Evolutionary conservation across 2,797 vertebrate species (phyloP), one percentile per base, ranked within the genome.

Genomic region (Chrosomus eos): DNA sequence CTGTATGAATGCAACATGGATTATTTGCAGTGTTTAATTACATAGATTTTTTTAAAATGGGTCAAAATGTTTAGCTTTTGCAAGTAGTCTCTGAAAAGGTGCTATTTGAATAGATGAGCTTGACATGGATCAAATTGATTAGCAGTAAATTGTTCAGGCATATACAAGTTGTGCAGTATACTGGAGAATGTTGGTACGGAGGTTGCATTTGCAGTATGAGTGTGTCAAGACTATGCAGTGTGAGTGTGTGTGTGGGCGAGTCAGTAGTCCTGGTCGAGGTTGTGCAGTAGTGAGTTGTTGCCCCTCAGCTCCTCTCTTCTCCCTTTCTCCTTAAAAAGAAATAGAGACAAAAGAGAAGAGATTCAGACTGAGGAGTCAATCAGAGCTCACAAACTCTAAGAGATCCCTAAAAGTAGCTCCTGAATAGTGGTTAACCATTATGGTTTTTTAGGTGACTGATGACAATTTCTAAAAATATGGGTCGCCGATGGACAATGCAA

Each of bases 281-380:
- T 95, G 93, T 83, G 93, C 91, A 94, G 93, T 88, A 95, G 90
- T 92, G 93, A 94, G 94, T 92, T 92, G 93, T 92, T 94, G 90
- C 89, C 90, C 94, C 94, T 90, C 93, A 95, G 92, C 91, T 93
- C 93, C 91, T 97, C 96, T 96, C 95, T 96, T 94, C 95, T 96
- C 93, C 94, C 96, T 94, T 96, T 96, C 94, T 96, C 96, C 97
- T 95, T 95, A 90, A 94, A 93, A 95, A 95, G 80, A 89, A 91
- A 95, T 91, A 96, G 95, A 96, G 93, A 95, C 92, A 95, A 91
- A 95, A 95, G 95, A 96, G 96, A 95, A 95, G 94, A 95, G 95
- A 94, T 93, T 95, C 93, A 95, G 90, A 91, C 92, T 92, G 90
- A 91, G 91, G 91, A 87, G 83, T 82, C 89, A 85, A 83, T 83